Evolutionary conservation across 2,797 vertebrate genomes (phyloP).

Genomic region (Antrozous pallidus): DNA sequence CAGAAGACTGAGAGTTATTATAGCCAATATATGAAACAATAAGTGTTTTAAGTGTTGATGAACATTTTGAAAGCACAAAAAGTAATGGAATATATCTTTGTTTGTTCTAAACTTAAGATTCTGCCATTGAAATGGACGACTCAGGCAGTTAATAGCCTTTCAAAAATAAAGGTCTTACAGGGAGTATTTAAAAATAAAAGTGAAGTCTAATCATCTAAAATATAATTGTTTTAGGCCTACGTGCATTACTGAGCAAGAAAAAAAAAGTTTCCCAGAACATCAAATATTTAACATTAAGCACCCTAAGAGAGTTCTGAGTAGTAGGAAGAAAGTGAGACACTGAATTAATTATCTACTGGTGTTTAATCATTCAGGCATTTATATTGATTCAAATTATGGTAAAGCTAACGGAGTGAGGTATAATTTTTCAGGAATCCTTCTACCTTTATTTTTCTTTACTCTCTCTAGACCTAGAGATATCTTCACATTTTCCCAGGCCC

Average conservation of each 20-base stretch:
- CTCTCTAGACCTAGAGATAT: not conserved
- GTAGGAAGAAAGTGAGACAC: constrained; percentile 59
- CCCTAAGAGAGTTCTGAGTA: constrained; percentile 43
- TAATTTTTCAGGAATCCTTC: constrained; percentile 50
- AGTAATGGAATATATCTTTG: not conserved
- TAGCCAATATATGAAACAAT: not conserved
- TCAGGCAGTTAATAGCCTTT: not conserved
- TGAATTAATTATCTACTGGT: constrained; percentile 60
- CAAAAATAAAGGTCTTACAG: constrained; percentile 16
- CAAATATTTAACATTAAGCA: constrained; percentile 62
- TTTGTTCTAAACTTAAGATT: not conserved
- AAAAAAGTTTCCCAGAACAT: constrained; percentile 30
- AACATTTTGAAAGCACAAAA: not conserved
- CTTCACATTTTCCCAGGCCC: not conserved
- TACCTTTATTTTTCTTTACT: not conserved
- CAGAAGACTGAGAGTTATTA: not conserved
- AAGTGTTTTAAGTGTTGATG: not conserved
- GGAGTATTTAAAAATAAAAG: constrained; percentile 43
- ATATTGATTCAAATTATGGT: constrained; percentile 66
- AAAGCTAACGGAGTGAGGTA: constrained; percentile 30
- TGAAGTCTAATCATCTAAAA: constrained; percentile 31
- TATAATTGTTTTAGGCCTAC: constrained; percentile 27
- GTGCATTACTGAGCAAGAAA: constrained; percentile 22
- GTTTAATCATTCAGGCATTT: constrained; percentile 63
- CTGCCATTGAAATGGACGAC: not conserved